Evolutionary conservation across 2,888 invertebrate species (phyloP).

Genomic region (Oscheius myriophilus): DNA sequence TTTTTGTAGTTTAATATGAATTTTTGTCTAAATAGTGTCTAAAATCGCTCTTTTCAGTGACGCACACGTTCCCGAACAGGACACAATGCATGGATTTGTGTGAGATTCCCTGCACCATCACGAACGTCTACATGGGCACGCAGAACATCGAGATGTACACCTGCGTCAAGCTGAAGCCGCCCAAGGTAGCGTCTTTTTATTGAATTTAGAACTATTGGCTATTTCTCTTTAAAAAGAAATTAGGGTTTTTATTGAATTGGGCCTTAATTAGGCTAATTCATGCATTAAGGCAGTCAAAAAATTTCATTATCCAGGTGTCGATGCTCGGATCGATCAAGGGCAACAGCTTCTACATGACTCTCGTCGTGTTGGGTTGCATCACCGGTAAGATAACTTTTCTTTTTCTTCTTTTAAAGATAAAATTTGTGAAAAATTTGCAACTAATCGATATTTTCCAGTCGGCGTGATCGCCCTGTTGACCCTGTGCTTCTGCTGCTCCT

Average conservation of each 20-base stretch:
- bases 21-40: too few species aligned
- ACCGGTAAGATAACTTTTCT: too few species aligned
- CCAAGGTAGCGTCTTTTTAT: constrained; percentile 21
- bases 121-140: constrained; percentile 31
- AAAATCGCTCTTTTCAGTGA: constrained; percentile 29
- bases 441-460: constrained; percentile 1
- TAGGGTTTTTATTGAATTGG: too few species aligned
- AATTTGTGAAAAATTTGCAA: neutral
- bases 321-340: constrained; percentile 30
- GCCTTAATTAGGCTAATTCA: too few species aligned
- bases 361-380: constrained; percentile 32
- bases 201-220: too few species aligned
- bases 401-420: neutral
- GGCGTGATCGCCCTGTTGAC: constrained; percentile 28
- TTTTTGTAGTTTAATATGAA: too few species aligned
- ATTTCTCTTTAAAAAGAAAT: too few species aligned
- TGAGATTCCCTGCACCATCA: constrained; percentile 29
- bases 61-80: constrained; percentile 32
- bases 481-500: constrained; percentile 34
- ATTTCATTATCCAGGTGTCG: constrained; percentile 13
- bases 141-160: constrained; percentile 33
- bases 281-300: too few species aligned
- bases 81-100: constrained; percentile 32
- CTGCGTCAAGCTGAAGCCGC: constrained; percentile 32
- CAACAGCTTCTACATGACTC: constrained; percentile 35